Evolutionary conservation across 2,797 vertebrate genomes (phyloP).

Genomic region (Melanogrammus aeglefinus): DNA sequence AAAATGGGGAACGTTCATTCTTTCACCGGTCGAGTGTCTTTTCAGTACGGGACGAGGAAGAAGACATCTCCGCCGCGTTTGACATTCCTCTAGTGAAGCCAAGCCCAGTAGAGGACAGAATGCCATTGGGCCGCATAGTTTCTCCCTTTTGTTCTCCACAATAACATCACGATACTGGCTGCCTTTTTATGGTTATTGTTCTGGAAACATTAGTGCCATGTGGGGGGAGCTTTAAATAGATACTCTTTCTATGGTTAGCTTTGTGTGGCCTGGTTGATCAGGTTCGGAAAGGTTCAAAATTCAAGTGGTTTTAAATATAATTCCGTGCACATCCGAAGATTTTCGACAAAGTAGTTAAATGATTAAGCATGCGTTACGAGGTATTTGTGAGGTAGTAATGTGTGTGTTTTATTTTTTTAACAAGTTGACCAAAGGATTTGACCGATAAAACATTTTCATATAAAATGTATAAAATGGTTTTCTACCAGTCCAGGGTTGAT

Average conservation of each 20-base stretch:
- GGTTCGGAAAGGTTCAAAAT: conserved; percentile 27
- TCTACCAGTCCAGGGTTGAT: background rate
- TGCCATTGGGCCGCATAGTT: conserved; percentile 55
- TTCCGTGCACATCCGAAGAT: background rate
- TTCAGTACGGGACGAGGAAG: conserved; percentile 6
- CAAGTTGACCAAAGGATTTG: background rate
- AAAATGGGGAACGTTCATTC: background rate
- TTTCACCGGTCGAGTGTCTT: conserved; percentile 16
- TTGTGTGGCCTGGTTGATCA: conserved; percentile 21
- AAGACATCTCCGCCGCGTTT: conserved; percentile 18
- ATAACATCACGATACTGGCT: conserved; percentile 14
- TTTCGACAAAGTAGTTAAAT: background rate
- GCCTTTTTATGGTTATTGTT: conserved; percentile 22
- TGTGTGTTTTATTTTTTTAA: background rate
- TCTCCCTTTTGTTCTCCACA: conserved; percentile 33
- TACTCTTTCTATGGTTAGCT: background rate
- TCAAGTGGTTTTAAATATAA: background rate
- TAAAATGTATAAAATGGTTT: background rate
- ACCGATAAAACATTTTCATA: background rate
- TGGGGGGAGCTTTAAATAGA: conserved; percentile 22
- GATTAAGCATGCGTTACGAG: background rate
- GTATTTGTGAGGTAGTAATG: background rate
- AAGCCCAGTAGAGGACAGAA: conserved; percentile 44
- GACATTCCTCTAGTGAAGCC: conserved; percentile 43
- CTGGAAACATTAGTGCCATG: conserved; percentile 20